These are phyloP conservation scores for Onchidella celtica DNA, from an alignment of 2,888 invertebrate species.

Conservation along the genomic window DNA sequence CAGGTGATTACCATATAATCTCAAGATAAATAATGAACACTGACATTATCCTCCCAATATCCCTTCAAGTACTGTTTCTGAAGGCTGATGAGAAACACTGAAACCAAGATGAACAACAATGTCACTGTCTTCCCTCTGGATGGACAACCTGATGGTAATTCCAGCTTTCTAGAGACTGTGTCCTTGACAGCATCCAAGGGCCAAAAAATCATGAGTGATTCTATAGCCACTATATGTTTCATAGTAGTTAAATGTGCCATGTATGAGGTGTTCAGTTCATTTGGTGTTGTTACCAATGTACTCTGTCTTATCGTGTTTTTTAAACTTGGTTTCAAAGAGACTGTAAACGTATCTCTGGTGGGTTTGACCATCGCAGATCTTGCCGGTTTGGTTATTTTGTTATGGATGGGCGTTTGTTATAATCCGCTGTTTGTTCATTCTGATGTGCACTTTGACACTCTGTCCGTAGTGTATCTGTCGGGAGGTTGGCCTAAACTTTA, in stretches of 20 bases:
- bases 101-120: too few relatives aligned
- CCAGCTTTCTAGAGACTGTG: too few relatives aligned
- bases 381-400: background rate
- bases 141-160: too few relatives aligned
- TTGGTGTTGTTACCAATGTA: constrained; percentile 21
- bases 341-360: constrained; percentile 14
- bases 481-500: constrained; percentile 22
- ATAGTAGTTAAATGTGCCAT: constrained; percentile 25
- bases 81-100: too few relatives aligned
- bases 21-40: too few relatives aligned
- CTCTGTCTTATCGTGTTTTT: background rate
- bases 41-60: too few relatives aligned
- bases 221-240: background rate
- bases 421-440: constrained; percentile 26
- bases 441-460: constrained; percentile 20
- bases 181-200: background rate
- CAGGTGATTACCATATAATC: too few relatives aligned
- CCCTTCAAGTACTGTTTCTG: too few relatives aligned
- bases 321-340: constrained; percentile 13
- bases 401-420: constrained; percentile 31
- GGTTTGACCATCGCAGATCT: constrained; percentile 19
- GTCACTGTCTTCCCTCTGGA: too few relatives aligned
- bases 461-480: constrained; percentile 10
- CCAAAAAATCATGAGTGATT: constrained; percentile 7
- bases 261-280: constrained; percentile 6